Evolutionary conservation across 2,888 invertebrate species (phyloP).

Genomic region (Helobdella robusta): DNA sequence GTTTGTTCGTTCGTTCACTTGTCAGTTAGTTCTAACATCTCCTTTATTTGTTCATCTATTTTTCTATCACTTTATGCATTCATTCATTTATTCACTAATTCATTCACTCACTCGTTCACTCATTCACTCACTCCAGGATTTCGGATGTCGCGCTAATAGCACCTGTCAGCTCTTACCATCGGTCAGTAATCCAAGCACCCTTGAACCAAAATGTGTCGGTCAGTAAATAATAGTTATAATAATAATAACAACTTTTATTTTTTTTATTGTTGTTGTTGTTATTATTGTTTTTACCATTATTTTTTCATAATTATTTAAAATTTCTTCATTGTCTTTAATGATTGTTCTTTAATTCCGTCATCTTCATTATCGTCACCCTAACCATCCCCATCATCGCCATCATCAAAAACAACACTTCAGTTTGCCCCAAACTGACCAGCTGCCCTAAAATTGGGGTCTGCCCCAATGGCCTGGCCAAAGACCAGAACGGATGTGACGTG

Average conservation of each 20-base stretch:
- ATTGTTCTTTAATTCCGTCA: background rate
- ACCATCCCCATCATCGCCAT: background rate
- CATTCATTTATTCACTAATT: too few species aligned
- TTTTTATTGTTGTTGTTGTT: too few species aligned
- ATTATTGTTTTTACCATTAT: too few species aligned
- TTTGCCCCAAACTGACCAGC: slow-evolving; percentile 7
- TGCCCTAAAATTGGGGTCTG: slow-evolving; percentile 14
- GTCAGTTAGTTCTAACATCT: background rate
- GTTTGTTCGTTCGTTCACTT: background rate
- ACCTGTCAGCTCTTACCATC: slow-evolving; percentile 14
- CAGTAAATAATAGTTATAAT: background rate
- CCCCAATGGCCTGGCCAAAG: slow-evolving; percentile 12
- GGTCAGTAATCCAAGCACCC: background rate
- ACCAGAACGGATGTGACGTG: slow-evolving; percentile 21
- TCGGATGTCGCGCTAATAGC: slow-evolving; percentile 10
- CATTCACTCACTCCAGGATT: too few species aligned
- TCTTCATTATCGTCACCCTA: background rate
- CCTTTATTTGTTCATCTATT: background rate
- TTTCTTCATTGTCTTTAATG: too few species aligned
- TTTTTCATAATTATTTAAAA: too few species aligned
- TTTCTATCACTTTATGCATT: too few species aligned
- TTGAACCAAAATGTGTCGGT: slow-evolving; percentile 19
- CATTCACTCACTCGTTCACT: too few species aligned
- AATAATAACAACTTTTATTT: too few species aligned
- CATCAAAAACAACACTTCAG: background rate